These are phyloP conservation scores for Drosophila phalerata DNA, from an alignment of 2,888 invertebrate genomes.

Conservation along the genomic window DNA sequence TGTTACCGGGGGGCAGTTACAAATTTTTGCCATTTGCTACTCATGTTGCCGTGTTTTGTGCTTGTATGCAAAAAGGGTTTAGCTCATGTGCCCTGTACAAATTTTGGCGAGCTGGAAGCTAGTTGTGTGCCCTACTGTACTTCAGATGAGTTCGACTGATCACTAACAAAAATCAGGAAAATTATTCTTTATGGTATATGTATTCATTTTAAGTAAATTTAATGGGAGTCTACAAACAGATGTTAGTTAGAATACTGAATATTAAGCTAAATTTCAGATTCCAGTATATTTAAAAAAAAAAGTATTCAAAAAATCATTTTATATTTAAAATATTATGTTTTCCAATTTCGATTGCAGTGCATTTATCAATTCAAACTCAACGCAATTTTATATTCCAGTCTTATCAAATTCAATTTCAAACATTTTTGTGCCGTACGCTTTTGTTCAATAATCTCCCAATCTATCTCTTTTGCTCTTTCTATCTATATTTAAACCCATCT, in stretches of 20 bases:
- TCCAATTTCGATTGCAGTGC: slow-evolving; percentile 25
- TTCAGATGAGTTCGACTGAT: not conserved
- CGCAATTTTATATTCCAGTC: slow-evolving; percentile 46
- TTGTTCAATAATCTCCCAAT: slow-evolving; percentile 75
- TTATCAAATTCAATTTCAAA: slow-evolving; percentile 71
- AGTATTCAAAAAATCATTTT: not conserved
- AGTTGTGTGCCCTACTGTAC: slow-evolving; percentile 47
- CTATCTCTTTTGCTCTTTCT: slow-evolving; percentile 27
- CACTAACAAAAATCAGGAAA: not conserved
- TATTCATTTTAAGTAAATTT: too few species aligned
- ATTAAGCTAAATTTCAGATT: too few species aligned
- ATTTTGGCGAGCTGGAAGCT: slow-evolving; percentile 15
- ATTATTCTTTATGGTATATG: not conserved
- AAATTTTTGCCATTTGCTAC: slow-evolving; percentile 66
- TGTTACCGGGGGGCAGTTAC: slow-evolving; percentile 66
- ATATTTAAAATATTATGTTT: not conserved
- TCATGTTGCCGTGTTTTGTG: slow-evolving; percentile 62
- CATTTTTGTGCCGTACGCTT: slow-evolving; percentile 70
- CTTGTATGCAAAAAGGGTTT: slow-evolving; percentile 73
- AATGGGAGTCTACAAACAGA: too few species aligned
- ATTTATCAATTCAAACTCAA: slow-evolving; percentile 36
- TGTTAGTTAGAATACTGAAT: too few species aligned
- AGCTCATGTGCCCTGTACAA: slow-evolving; percentile 49
- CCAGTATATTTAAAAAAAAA: too few species aligned
- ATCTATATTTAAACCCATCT: not conserved